Conservation (phyloP, 37 sponge, comb jelly and placozoan species). For the Petrosia ficiformis region DNA sequence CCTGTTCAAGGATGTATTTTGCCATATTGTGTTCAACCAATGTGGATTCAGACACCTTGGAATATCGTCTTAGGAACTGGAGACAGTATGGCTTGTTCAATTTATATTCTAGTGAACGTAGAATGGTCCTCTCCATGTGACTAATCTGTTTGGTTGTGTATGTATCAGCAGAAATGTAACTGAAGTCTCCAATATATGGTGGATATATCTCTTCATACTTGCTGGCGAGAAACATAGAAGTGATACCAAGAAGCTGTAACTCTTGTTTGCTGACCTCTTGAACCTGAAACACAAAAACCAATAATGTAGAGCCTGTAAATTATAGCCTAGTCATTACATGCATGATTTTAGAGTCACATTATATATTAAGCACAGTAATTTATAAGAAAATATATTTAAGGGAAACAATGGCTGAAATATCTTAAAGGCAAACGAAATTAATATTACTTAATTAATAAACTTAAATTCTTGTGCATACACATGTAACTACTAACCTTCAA, state of each 20-base stretch:
- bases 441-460: no score
- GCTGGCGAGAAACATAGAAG: constrained; percentile 81
- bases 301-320: no score
- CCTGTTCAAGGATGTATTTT: constrained; percentile 75
- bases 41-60: constrained; percentile 61
- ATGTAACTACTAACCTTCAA: neutral
- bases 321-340: no score
- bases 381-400: no score
- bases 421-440: no score
- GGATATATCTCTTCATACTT: constrained; percentile 93
- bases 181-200: constrained; percentile 76
- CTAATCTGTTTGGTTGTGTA: constrained; percentile 65
- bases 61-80: constrained; percentile 82
- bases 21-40: constrained; percentile 64
- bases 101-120: constrained; percentile 58
- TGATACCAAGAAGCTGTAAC: constrained; percentile 87
- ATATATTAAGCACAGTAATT: no score
- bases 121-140: constrained; percentile 77
- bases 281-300: constrained; percentile 4
- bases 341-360: no score
- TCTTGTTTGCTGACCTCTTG: constrained; percentile 35
- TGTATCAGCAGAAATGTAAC: constrained; percentile 81
- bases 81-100: constrained; percentile 63
- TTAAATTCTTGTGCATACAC: no score
- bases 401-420: no score